A percentile compares a stretch with the other conserved stretches of the same genome.
phyloP scores from a whole-genome alignment of 2,113 vertebrate species.

The Chrysemys picta region DNA sequence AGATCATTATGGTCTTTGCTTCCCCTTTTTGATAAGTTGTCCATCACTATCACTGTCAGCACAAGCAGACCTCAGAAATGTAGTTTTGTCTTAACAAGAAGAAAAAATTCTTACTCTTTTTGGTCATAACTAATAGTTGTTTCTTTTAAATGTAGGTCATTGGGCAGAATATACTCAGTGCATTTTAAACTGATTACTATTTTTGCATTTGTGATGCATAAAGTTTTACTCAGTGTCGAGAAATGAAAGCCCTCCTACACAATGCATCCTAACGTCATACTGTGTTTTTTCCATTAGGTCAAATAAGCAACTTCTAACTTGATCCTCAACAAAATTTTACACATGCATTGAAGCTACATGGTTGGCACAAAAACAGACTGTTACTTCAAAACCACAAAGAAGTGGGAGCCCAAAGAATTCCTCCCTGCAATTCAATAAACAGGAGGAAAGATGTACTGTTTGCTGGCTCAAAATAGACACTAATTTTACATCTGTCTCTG shows the following conservation, averaged over 20 bases:
- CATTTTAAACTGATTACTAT: constrained; percentile 40
- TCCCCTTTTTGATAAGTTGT: constrained; percentile 39
- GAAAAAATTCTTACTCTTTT: constrained; percentile 26
- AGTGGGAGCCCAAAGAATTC: constrained; percentile 74
- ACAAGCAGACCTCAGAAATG: constrained; percentile 46
- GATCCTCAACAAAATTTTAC: constrained; percentile 56
- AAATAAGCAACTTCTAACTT: constrained; percentile 43
- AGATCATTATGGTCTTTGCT: constrained; percentile 37
- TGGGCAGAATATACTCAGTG: constrained; percentile 43
- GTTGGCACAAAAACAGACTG: constrained; percentile 58
- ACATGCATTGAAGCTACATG: constrained; percentile 35
- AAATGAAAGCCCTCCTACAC: constrained; percentile 67
- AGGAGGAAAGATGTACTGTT: constrained; percentile 65
- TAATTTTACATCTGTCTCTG: constrained; percentile 70
- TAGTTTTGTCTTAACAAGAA: constrained; percentile 67
- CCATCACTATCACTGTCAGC: constrained; percentile 24
- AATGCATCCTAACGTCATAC: constrained; percentile 56
- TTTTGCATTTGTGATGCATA: constrained; percentile 60
- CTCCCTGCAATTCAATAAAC: constrained; percentile 58
- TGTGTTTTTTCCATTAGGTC: constrained; percentile 64
- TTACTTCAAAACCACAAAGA: constrained; percentile 69
- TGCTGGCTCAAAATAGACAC: constrained; percentile 68
- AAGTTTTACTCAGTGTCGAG: constrained; percentile 54
- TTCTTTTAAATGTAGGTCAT: constrained; percentile 72
- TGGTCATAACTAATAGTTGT: constrained; percentile 49